Percentiles rank a stretch among this genome's conserved stretches.
Conservation (phyloP, 2,888 invertebrate genomes). For the Leptinotarsa juncta region DNA sequence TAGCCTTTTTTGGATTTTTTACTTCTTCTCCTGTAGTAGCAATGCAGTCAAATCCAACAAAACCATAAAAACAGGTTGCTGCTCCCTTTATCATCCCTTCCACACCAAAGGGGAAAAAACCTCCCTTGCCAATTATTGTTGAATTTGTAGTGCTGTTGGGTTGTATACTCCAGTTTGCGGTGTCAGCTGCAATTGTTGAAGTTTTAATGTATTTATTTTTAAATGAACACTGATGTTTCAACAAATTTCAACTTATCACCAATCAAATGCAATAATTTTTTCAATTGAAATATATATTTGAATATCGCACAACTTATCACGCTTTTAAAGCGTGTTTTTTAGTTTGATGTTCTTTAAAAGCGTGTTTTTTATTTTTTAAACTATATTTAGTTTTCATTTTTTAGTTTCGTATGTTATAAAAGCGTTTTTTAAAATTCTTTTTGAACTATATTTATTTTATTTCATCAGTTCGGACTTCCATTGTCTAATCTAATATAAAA, state of each 20-base stretch:
- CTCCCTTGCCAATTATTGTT: slow-evolving; percentile 72
- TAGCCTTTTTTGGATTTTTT: slow-evolving; percentile 84
- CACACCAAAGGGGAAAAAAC: slow-evolving; percentile 87
- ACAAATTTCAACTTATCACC: not conserved
- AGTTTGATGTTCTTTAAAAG: too few relatives aligned
- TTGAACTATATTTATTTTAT: too few relatives aligned
- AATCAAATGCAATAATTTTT: too few relatives aligned
- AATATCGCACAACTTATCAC: not conserved
- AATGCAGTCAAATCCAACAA: slow-evolving; percentile 93
- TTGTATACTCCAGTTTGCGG: slow-evolving; percentile 38
- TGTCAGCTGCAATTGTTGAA: slow-evolving; percentile 39
- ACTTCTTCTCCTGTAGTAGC: slow-evolving; percentile 92
- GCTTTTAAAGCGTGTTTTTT: too few relatives aligned
- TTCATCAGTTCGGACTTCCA: too few relatives aligned
- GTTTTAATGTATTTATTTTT: too few relatives aligned
- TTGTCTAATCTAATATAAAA: too few relatives aligned
- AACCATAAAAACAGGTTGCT: slow-evolving; percentile 90
- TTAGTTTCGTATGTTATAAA: too few relatives aligned
- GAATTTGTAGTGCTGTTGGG: slow-evolving; percentile 37
- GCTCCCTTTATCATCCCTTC: slow-evolving; percentile 84
- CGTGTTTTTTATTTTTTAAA: too few relatives aligned
- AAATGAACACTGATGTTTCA: slow-evolving; percentile 1
- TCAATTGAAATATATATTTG: not conserved
- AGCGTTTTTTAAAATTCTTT: too few relatives aligned
- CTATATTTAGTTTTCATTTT: too few relatives aligned